A percentile compares a stretch with the other conserved stretches of the same genome.
These are phyloP conservation scores for Lepus townsendii DNA, from an alignment of 2,797 vertebrate species.

Conservation along the genomic window DNA sequence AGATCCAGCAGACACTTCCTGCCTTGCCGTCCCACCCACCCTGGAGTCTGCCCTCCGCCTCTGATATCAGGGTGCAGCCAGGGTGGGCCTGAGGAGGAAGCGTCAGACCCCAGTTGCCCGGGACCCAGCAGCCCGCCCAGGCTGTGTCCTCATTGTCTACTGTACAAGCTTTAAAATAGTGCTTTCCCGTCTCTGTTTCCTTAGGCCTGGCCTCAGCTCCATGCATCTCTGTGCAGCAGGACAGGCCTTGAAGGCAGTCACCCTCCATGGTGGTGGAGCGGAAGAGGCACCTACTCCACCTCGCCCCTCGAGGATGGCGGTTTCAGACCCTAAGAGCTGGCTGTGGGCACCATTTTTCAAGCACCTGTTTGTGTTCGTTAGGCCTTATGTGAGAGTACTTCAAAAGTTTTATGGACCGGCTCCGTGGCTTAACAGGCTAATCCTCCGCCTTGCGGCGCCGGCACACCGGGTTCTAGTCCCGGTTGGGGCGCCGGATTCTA, in stretches of 20 bases:
- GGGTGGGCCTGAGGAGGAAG: background rate
- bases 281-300: too few species aligned
- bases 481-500: too few species aligned
- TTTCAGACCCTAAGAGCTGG: background rate
- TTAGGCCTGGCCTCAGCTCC: background rate
- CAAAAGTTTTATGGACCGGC: too few species aligned
- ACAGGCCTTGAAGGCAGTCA: background rate
- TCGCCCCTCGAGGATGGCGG: accelerated
- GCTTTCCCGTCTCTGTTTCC: slow-evolving; percentile 11
- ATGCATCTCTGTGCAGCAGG: background rate
- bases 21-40: slow-evolving; percentile 37
- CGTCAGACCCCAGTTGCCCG: accelerated
- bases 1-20: slow-evolving; percentile 73
- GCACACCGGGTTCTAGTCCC: too few species aligned
- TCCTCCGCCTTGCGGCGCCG: too few species aligned
- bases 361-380: too few species aligned
- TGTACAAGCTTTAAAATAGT: background rate
- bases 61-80: background rate
- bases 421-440: too few species aligned
- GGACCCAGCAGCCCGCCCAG: background rate
- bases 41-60: background rate
- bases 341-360: too few species aligned
- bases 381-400: too few species aligned
- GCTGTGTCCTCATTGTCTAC: background rate
- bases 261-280: accelerated